Conservation (phyloP, 2,797 vertebrate genomes). For the Sebastes reedi region DNA sequence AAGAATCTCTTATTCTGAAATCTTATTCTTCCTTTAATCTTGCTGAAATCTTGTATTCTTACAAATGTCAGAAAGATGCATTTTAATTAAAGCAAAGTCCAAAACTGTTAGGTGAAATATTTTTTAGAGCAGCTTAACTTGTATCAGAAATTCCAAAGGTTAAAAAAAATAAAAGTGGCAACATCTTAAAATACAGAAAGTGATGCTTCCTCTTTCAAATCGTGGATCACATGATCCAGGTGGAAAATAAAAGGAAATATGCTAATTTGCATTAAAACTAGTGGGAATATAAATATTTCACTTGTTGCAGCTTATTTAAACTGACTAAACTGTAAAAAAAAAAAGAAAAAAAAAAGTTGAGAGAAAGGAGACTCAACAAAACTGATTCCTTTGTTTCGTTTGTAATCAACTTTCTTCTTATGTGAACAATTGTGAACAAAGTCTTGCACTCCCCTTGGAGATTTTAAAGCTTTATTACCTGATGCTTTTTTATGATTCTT, state of each 20-base stretch:
- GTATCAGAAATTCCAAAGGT: neutral
- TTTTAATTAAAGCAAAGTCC: neutral
- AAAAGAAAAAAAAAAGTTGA: neutral
- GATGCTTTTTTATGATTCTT: neutral
- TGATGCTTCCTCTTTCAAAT: neutral
- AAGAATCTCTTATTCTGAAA: neutral
- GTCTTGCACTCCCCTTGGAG: neutral
- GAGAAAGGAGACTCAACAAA: neutral
- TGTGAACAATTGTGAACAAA: neutral
- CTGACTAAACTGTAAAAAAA: neutral
- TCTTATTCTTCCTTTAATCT: neutral
- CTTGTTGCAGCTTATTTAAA: slow-evolving; percentile 17
- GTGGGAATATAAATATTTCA: neutral
- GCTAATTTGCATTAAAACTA: neutral
- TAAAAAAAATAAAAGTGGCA: neutral
- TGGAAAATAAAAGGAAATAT: neutral
- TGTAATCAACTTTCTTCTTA: neutral
- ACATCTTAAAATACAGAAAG: neutral
- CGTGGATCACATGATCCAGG: neutral
- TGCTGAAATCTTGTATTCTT: neutral
- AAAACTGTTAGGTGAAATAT: neutral
- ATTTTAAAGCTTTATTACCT: neutral
- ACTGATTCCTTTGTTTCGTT: neutral
- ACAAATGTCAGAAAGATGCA: neutral
- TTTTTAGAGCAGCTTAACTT: neutral